Evolutionary conservation across 2,888 invertebrate species (phyloP), one percentile per base, ranked within the genome.

Genomic region (Eupithecia tripunctaria): DNA sequence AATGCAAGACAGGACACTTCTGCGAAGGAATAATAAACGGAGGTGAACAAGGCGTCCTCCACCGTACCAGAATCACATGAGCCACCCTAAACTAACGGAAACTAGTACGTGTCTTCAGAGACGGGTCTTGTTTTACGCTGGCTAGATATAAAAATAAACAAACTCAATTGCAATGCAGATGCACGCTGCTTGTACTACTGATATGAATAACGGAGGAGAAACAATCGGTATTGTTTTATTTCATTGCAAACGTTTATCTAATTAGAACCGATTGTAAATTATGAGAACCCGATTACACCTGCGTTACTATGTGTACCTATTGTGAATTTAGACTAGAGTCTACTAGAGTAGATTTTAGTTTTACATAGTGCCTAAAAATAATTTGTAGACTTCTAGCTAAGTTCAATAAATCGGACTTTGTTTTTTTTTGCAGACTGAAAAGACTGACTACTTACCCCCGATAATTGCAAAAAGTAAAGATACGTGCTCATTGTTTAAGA

Each of bases 141-240:
- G 90, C 80, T 84, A 82, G 82, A 81, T 87, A 87, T 88, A 90
- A 89, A 92, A 92, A 92, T 91, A 92, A 90, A 89, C 88, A 85
- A 72, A 86, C 84, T 85, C 90, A 90, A 91, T 90, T 89, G 89
- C 87, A 87, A 83, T 82, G 84, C 84, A 89, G 84, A 86, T 88
- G 87, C 87, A 88, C 81, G 84, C 82, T 41, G 21, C 80, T 79
- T 77, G 79, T 80, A 79, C 79, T 76, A 77, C 76, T 82, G 77
- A 78, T 79, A 82, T 75, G 79, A 81, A 76, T 80, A 80, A 82
- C 82, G 81, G 84, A 82, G 81, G 81, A 73, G 77, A 81, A 82
- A 83, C 81, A 85, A 82, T 82, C 80, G 80, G 82, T 80, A 86
- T 88, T 89, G 85, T 86, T 82, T 81, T 82, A 79, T 77, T 74